Conservation (phyloP, 2,888 invertebrate species). For the Sclerodermus sp. region DNA sequence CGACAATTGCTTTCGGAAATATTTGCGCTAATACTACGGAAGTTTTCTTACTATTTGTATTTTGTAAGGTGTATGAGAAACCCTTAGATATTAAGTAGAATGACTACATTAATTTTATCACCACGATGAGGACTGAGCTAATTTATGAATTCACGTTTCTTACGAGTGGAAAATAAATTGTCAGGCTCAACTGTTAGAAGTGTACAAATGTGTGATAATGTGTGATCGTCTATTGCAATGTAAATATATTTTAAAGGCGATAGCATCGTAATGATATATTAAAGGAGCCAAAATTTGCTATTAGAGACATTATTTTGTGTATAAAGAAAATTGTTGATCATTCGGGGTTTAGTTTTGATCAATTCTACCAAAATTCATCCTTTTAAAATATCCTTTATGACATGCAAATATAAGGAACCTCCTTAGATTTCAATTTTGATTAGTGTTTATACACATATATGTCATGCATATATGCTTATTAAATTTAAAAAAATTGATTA, state of each 20-base stretch:
- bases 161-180: too few relatives aligned
- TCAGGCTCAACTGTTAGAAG: conserved; percentile 38
- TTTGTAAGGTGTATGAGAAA: conserved; percentile 10
- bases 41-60: conserved; percentile 47
- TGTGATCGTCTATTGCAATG: conserved; percentile 40
- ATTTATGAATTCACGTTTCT: conserved; percentile 12
- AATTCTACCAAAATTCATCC: conserved; percentile 38
- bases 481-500: conserved; percentile 31
- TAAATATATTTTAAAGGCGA: conserved; percentile 38
- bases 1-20: conserved; percentile 11
- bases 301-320: conserved; percentile 49
- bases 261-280: conserved; percentile 27
- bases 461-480: too few relatives aligned
- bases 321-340: conserved; percentile 45
- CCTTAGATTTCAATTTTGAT: conserved; percentile 29
- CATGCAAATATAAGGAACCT: too few relatives aligned
- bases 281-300: conserved; percentile 27
- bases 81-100: not conserved
- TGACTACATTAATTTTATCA: too few relatives aligned
- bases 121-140: too few relatives aligned
- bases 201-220: conserved; percentile 52
- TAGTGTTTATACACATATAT: conserved; percentile 28
- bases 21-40: conserved; percentile 35
- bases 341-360: conserved; percentile 42
- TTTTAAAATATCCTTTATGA: conserved; percentile 27